A percentile compares a stretch with the other conserved stretches of the same genome.
Conservation (phyloP, 2,888 invertebrate genomes). For the Drosophila putrida region DNA sequence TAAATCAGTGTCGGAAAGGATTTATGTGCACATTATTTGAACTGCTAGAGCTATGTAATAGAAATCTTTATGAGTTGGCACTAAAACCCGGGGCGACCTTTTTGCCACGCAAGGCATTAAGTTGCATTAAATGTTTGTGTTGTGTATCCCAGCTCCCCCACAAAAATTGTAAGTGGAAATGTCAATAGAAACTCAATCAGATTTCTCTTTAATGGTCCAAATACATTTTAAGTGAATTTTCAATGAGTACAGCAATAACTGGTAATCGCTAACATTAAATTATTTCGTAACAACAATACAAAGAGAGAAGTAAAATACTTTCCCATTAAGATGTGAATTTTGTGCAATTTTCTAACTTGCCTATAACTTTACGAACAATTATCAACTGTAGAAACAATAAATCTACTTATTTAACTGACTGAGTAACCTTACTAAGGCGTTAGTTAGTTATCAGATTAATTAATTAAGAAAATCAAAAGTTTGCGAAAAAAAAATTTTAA, state of each 20-base stretch:
- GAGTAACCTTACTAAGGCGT: too few relatives aligned
- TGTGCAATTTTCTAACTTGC: too few relatives aligned
- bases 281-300: conserved; percentile 8
- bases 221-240: conserved; percentile 29
- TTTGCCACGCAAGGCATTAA: conserved; percentile 56
- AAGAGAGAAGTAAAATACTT: not conserved
- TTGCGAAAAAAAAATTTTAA: too few relatives aligned
- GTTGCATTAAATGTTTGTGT: conserved; percentile 39
- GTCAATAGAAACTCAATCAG: conserved; percentile 3
- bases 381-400: too few relatives aligned
- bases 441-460: too few relatives aligned
- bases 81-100: conserved; percentile 49
- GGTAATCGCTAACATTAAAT: conserved; percentile 12
- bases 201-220: conserved; percentile 6
- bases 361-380: too few relatives aligned
- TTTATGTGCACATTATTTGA: conserved; percentile 70
- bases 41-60: conserved; percentile 33
- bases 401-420: too few relatives aligned
- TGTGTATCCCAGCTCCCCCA: conserved; percentile 10
- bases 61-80: conserved; percentile 66
- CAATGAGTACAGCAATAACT: conserved; percentile 1
- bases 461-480: too few relatives aligned
- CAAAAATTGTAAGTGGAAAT: conserved; percentile 19
- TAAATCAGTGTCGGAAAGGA: conserved; percentile 51
- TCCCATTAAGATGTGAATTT: not conserved